Percentiles rank a stretch among this genome's conserved stretches.
Conservation (phyloP, 1,140 invertebrate species). For the Dinoponera quadriceps region DNA sequence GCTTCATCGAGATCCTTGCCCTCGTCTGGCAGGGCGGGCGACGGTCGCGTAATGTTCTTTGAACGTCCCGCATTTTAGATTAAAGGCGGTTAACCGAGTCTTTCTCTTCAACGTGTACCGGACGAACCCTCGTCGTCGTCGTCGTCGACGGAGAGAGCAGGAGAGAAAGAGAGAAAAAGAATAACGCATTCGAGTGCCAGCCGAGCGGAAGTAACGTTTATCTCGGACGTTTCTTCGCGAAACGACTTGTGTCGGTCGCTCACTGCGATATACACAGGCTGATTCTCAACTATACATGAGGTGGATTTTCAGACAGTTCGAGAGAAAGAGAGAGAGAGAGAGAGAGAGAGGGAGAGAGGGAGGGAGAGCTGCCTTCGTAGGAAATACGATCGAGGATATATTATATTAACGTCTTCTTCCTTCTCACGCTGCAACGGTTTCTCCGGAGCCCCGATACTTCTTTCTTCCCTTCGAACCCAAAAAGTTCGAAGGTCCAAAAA, state of each 20-base stretch:
- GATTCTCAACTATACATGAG: background rate
- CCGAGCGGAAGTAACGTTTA: conserved; percentile 25
- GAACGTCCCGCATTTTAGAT: conserved; percentile 34
- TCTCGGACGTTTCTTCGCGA: conserved; percentile 26
- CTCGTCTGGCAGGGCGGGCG: background rate
- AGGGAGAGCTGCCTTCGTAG: background rate
- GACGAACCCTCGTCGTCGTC: background rate
- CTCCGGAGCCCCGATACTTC: background rate
- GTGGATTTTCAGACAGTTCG: too few relatives aligned
- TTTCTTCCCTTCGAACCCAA: background rate
- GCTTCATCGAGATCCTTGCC: conserved; percentile 54
- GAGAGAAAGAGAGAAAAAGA: background rate
- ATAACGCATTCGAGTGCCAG: background rate
- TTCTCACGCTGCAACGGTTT: background rate
- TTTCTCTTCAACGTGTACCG: background rate
- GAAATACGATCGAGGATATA: background rate
- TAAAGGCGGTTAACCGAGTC: conserved; percentile 44
- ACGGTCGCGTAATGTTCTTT: conserved; percentile 12
- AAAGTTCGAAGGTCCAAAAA: background rate
- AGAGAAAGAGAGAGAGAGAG: conserved; percentile 4
- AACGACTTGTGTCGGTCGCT: conserved; percentile 4
- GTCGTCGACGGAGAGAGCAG: too few relatives aligned
- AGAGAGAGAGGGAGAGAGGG: background rate
- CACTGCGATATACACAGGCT: background rate
- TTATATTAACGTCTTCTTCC: background rate